Evolutionary conservation across 2,113 vertebrate species (phyloP), one percentile per base, ranked within the genome.

Genomic region (Rana temporaria): DNA sequence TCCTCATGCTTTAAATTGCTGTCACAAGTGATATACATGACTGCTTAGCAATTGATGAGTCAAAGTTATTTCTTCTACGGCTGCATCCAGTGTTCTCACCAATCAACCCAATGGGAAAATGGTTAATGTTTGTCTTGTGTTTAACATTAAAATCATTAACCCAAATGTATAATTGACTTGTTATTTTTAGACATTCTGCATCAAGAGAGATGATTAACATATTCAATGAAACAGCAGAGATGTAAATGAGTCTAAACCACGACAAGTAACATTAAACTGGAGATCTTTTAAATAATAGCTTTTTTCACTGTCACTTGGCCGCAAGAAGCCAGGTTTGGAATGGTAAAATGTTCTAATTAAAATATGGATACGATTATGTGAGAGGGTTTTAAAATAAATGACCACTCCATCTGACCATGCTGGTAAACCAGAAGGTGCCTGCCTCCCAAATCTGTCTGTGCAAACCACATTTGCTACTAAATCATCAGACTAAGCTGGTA

Each of bases 111-210:
- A 26, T 64, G 48, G 73, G 74, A 52, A 52, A 77, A 77, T 63
- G 57, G 19, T 48, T 76, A 76, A 63, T 77, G 74, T 77, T 77
- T 77, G 74, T 38, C 74, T 77, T 38, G 4, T 77, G 74, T 77
- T 77, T 77, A 64, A 77, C 59, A 77, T 77, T 64, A 77, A 65
- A 77, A 77, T 64, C 74, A 77, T 77, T 77, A 77, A 77, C 74
- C 59, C 59, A 64, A 77, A 77, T 77, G 74, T 65, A 64, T 77
- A 77, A 77, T 64, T 77, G 59, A 77, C 74, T 77, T 77, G 74
- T 77, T 77, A 65, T 64, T 77, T 77, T 77, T 77, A 77, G 74
- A 30, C 59, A 52, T 52, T 65, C 38, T 65, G 34, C 59, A 63
- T 65, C 74, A 64, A 77, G 74, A 53, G 74, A 64, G 20, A 77